These are phyloP conservation scores for Caenorhabditis virilis DNA, from an alignment of 2,888 invertebrate species.

Conservation along the genomic window DNA sequence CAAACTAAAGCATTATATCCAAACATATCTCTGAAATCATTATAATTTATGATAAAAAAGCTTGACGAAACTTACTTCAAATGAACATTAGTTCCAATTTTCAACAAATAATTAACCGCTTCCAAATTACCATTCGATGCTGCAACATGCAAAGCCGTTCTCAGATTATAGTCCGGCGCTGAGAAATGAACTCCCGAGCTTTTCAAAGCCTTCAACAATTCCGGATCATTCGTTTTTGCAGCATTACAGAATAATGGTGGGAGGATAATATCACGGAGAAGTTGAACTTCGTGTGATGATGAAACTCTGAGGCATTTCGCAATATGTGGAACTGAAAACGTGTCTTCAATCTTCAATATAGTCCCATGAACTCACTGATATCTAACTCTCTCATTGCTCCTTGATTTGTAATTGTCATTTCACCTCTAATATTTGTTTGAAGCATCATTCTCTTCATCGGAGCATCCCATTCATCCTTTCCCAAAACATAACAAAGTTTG, in stretches of 20 bases:
- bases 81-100: constrained; percentile 83
- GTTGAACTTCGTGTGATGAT: constrained; percentile 58
- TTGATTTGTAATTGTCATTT: constrained; percentile 74
- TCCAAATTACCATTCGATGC: constrained; percentile 77
- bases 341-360: not conserved
- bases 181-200: constrained; percentile 79
- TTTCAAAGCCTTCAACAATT: constrained; percentile 62
- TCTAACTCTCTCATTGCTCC: constrained; percentile 60
- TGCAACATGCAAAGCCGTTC: constrained; percentile 83
- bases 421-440: constrained; percentile 79
- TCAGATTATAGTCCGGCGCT: constrained; percentile 78
- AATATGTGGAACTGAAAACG: constrained; percentile 60
- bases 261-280: constrained; percentile 73
- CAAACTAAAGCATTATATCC: constrained; percentile 74
- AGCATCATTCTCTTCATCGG: constrained; percentile 75
- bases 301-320: constrained; percentile 61
- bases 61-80: constrained; percentile 69
- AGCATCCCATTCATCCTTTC: constrained; percentile 74
- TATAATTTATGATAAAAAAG: no score
- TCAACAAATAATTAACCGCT: constrained; percentile 79
- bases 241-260: constrained; percentile 78
- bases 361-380: constrained; percentile 55
- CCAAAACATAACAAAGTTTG: constrained; percentile 86
- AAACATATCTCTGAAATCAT: constrained; percentile 66
- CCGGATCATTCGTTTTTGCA: constrained; percentile 70